Conservation (phyloP, 2,113 vertebrate species). For the Pholis gunnellus region DNA sequence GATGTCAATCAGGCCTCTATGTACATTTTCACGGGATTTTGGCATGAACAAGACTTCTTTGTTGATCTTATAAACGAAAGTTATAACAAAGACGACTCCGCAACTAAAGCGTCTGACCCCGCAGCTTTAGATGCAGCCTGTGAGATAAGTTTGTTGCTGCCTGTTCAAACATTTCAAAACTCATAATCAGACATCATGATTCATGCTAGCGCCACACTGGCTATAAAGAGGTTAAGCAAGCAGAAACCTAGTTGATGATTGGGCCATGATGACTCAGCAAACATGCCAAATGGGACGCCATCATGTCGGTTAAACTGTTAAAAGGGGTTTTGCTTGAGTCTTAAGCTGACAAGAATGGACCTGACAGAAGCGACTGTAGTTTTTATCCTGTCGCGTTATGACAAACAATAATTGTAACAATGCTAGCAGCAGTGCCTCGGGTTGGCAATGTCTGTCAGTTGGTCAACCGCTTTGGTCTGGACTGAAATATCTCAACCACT, state of each 20-base stretch:
- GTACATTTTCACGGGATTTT: constrained; percentile 6
- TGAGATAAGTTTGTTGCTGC: background rate
- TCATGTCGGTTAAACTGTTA: background rate
- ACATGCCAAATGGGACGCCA: constrained; percentile 2
- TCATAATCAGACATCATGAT: constrained; percentile 16
- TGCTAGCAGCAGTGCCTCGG: background rate
- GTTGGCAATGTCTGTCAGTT: background rate
- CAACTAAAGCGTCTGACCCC: background rate
- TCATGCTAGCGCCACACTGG: constrained; percentile 12
- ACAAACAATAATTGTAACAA: background rate
- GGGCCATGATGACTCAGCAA: constrained; percentile 23
- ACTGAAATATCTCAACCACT: background rate
- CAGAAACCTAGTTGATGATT: constrained; percentile 32
- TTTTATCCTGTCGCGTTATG: background rate
- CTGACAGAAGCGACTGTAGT: background rate
- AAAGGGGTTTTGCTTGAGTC: background rate
- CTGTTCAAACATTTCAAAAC: constrained; percentile 42
- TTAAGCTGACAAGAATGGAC: background rate
- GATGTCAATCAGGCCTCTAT: constrained; percentile 19
- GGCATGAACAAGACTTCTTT: background rate
- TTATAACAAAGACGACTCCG: background rate
- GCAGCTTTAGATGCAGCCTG: background rate
- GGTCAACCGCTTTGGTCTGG: background rate
- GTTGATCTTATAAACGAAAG: constrained; percentile 1
- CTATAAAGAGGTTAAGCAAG: constrained; percentile 26